Evolutionary conservation across 53 echinoderm and acorn worm species (phyloP).

Genomic region (Holothuria leucospilota): DNA sequence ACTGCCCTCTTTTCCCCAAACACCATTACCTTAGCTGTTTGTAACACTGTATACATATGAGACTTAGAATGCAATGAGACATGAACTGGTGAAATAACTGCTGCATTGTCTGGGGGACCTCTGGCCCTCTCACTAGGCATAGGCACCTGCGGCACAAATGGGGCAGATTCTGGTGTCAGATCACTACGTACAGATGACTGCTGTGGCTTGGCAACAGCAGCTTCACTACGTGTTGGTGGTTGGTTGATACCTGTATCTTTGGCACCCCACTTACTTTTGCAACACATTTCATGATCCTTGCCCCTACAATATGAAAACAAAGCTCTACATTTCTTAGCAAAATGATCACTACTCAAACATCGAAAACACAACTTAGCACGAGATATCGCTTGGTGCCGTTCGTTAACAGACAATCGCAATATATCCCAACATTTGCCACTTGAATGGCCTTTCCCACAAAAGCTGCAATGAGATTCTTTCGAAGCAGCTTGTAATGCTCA

Average conservation of each 20-base stretch:
- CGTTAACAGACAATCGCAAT: not conserved
- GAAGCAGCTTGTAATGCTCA: constrained; percentile 4
- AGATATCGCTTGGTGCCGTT: not conserved
- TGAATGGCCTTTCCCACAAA: constrained; percentile 6
- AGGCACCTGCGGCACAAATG: too few relatives aligned
- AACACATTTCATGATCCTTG: not conserved
- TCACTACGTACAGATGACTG: too few relatives aligned
- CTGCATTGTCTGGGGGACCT: too few relatives aligned
- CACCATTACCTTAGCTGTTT: too few relatives aligned
- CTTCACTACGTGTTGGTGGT: too few relatives aligned
- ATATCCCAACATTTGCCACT: constrained; percentile 8
- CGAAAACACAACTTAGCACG: not conserved
- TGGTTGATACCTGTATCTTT: not conserved
- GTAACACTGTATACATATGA: too few relatives aligned
- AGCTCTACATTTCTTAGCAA: not conserved
- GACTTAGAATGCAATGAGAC: too few relatives aligned
- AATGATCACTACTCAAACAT: not conserved
- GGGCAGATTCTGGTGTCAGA: too few relatives aligned
- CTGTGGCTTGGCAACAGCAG: not conserved
- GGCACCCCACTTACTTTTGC: not conserved
- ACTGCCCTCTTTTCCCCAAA: too few relatives aligned
- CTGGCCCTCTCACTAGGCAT: too few relatives aligned
- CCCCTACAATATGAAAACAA: not conserved
- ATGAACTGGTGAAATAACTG: too few relatives aligned
- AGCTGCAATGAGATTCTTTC: not conserved